A percentile compares a stretch with the other conserved stretches of the same genome.
Conservation (phyloP, 1,140 invertebrate species). For the Bombus cullumanus region DNA sequence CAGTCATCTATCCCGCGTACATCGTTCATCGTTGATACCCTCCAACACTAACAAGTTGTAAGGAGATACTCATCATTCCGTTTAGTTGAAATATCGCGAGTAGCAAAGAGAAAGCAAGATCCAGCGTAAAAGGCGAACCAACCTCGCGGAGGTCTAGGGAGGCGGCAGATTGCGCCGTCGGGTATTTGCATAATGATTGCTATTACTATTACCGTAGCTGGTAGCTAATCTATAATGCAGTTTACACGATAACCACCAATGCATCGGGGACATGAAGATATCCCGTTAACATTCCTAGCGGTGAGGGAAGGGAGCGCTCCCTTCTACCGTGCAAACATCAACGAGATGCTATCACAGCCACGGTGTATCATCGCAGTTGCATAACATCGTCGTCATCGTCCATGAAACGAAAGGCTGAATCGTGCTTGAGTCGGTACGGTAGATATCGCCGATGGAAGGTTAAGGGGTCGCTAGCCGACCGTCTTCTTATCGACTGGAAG, state of each 20-base stretch:
- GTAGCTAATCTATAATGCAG: constrained; percentile 65
- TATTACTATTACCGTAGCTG: constrained; percentile 67
- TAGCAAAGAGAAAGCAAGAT: neutral
- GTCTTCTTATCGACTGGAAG: constrained; percentile 80
- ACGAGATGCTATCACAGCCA: constrained; percentile 40
- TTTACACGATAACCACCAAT: constrained; percentile 66
- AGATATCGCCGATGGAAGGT: constrained; percentile 70
- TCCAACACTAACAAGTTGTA: neutral
- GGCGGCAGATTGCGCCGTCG: constrained; percentile 30
- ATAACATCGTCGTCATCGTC: constrained; percentile 45
- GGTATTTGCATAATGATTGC: constrained; percentile 69
- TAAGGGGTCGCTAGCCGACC: constrained; percentile 66
- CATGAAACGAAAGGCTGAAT: constrained; percentile 40
- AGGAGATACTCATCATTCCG: neutral
- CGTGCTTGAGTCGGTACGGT: constrained; percentile 75
- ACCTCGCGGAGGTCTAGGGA: neutral
- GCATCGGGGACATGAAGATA: constrained; percentile 65
- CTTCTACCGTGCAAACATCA: constrained; percentile 38
- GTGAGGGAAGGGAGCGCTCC: constrained; percentile 28
- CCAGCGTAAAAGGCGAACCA: neutral
- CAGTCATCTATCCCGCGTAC: too few species aligned
- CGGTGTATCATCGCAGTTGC: constrained; percentile 44
- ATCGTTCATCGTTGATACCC: neutral
- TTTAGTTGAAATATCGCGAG: neutral
- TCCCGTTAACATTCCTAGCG: constrained; percentile 63